Percentiles rank a stretch among this genome's conserved stretches.
Conservation (phyloP, 1,140 invertebrate genomes). For the Drosophila tropicalis region DNA sequence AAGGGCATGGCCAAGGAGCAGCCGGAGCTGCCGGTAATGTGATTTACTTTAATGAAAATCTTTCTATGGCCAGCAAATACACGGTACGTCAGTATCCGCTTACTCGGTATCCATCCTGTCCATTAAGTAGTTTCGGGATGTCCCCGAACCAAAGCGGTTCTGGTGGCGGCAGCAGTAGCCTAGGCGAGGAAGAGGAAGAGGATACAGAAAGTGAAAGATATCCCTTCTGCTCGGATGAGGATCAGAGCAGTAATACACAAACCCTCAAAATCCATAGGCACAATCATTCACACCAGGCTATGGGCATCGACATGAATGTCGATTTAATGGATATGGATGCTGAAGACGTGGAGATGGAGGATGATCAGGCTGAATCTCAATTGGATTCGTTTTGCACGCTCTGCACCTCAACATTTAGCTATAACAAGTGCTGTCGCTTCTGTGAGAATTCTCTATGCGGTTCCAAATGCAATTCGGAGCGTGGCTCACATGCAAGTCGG, state of each 20-base stretch:
- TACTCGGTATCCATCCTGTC: constrained; percentile 69
- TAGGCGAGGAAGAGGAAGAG: constrained; percentile 55
- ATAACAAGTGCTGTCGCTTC: constrained; percentile 76
- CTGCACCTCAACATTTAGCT: constrained; percentile 82
- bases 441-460: constrained; percentile 77
- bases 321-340: constrained; percentile 35
- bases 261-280: constrained; percentile 43
- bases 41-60: constrained; percentile 81
- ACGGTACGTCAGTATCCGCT: constrained; percentile 60
- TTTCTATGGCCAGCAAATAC: constrained; percentile 81
- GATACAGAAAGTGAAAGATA: constrained; percentile 64
- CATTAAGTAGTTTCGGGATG: constrained; percentile 61
- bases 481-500: constrained; percentile 64
- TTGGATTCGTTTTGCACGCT: constrained; percentile 81
- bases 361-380: constrained; percentile 54
- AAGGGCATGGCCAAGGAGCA: constrained; percentile 28
- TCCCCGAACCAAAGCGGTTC: constrained; percentile 15
- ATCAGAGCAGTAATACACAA: constrained; percentile 61
- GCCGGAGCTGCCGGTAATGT: constrained; percentile 43
- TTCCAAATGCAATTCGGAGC: constrained; percentile 78
- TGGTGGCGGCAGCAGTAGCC: constrained; percentile 57
- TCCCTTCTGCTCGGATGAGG: constrained; percentile 75
- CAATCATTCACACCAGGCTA: constrained; percentile 11
- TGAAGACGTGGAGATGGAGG: constrained; percentile 18
- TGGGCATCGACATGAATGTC: constrained; percentile 26